Conservation (phyloP, 2,113 vertebrate species). For the Columba janthina region DNA sequence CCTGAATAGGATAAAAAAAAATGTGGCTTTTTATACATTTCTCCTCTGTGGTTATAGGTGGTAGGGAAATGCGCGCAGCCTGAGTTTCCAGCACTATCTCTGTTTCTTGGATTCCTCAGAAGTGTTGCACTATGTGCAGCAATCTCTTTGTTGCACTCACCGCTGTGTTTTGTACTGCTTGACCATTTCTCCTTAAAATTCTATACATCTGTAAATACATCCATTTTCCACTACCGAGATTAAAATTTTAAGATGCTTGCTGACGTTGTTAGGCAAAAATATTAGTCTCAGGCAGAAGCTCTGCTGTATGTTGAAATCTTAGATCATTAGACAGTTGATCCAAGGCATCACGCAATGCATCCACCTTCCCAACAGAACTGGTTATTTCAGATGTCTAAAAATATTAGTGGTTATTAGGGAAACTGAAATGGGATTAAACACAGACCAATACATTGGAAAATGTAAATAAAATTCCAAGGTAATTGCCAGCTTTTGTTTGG, state of each 20-base stretch:
- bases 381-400: background rate
- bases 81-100: background rate
- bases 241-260: background rate
- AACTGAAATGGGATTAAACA: background rate
- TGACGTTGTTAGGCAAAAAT: background rate
- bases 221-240: background rate
- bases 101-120: background rate
- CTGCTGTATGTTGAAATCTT: background rate
- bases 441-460: background rate
- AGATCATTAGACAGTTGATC: background rate
- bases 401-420: background rate
- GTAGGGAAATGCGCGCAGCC: background rate
- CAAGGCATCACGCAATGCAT: background rate
- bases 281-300: background rate
- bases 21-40: background rate
- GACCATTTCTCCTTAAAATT: background rate
- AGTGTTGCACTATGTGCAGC: background rate
- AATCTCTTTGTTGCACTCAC: background rate
- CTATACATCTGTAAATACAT: background rate
- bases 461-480: background rate
- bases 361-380: background rate
- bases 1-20: background rate
- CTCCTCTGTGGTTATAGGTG: background rate
- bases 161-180: background rate
- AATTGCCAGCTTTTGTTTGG: background rate